phyloP scores from a whole-genome alignment of 2,797 vertebrate genomes.

The Malacoraja senta region DNA sequence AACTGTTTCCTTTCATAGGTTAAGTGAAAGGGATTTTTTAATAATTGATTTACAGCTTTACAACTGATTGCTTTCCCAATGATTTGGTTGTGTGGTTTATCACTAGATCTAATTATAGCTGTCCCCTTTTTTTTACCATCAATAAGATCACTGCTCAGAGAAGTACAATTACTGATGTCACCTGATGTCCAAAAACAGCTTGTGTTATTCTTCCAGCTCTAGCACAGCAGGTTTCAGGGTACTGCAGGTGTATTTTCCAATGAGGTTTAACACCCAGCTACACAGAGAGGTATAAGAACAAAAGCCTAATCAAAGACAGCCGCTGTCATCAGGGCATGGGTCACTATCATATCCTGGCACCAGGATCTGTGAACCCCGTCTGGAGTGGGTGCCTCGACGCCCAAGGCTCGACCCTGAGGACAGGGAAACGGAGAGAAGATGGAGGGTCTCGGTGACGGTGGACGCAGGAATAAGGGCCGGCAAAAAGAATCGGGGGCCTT shows the following conservation, averaged over 20 bases:
- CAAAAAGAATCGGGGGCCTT: too few species aligned
- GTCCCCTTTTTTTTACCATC: neutral
- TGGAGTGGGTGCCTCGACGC: too few species aligned
- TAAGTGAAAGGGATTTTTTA: neutral
- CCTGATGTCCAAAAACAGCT: neutral
- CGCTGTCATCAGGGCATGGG: too few species aligned
- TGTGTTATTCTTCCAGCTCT: neutral
- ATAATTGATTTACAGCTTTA: neutral
- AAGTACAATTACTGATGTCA: neutral
- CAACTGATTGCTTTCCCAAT: neutral
- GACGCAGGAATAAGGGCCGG: too few species aligned
- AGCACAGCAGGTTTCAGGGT: neutral
- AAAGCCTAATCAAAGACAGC: neutral
- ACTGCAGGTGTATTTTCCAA: too few species aligned
- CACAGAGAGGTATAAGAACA: too few species aligned
- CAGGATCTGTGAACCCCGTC: too few species aligned
- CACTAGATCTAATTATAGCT: neutral
- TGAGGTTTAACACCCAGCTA: neutral
- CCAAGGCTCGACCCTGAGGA: too few species aligned
- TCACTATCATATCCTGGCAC: too few species aligned
- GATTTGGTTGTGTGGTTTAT: neutral
- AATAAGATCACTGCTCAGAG: too few species aligned
- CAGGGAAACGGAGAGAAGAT: too few species aligned
- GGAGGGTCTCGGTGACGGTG: too few species aligned
- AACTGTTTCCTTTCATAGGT: neutral